Conservation (phyloP, 2,888 invertebrate genomes). For the Diaperis boleti region DNA sequence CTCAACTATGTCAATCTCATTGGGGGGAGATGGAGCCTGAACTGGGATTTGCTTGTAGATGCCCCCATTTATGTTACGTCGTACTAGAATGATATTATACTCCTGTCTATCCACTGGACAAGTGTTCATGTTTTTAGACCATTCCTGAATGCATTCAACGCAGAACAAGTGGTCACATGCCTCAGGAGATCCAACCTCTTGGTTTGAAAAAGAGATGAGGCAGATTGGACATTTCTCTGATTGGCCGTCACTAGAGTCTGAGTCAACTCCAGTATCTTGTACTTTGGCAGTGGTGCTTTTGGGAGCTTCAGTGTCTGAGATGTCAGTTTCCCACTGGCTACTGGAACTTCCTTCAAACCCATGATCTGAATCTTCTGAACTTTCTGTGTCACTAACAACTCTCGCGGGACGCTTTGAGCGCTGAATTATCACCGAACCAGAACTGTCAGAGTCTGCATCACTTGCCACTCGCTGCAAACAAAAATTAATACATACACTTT, state of each 20-base stretch:
- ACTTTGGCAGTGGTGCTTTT: constrained; percentile 30
- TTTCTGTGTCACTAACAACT: constrained; percentile 51
- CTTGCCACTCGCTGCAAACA: constrained; percentile 70
- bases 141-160: constrained; percentile 89
- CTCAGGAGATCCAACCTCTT: constrained; percentile 88
- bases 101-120: constrained; percentile 89
- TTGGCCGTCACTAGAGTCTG: constrained; percentile 65
- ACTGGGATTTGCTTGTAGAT: constrained; percentile 76
- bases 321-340: constrained; percentile 55
- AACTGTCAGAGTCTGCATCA: constrained; percentile 65
- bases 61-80: constrained; percentile 75
- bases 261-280: constrained; percentile 50
- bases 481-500: constrained; percentile 2
- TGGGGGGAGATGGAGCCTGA: constrained; percentile 67
- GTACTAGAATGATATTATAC: constrained; percentile 83
- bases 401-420: constrained; percentile 46
- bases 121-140: constrained; percentile 96
- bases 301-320: constrained; percentile 47
- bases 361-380: constrained; percentile 43
- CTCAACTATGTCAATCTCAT: constrained; percentile 66
- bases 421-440: constrained; percentile 52
- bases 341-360: constrained; percentile 47
- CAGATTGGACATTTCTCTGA: constrained; percentile 93
- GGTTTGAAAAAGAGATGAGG: constrained; percentile 78
- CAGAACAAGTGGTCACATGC: constrained; percentile 93